Base-by-base conservation (phyloP, 2,888 invertebrate species). In the Camponotus fellah region DNA sequence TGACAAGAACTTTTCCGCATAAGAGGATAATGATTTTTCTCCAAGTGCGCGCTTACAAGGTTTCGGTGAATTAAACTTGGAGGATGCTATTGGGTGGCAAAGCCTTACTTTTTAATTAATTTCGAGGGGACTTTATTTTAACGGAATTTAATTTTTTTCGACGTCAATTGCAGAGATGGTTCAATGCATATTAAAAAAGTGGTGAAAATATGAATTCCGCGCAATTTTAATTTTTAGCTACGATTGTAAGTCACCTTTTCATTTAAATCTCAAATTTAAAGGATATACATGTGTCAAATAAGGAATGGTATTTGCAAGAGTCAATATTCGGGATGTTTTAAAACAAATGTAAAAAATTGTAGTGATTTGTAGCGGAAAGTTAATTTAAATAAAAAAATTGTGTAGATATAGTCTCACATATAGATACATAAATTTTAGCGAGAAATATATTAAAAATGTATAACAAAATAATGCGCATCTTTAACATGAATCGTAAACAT, bases 81-180 rank as follows among this genome's bases (percentile, higher is more conserved):
- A 14, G 37, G 49, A 65, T 65, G 65, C 75, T 37, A 76, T 76
- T 64, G 65, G 64, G 46, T 46, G 17, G 37, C 34, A 76, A 49
- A 65, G 64, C 37, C 65, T 76, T 76, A 76, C 75, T 56, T 76
- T 76, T 64, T 65, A 76, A 76, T 65, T 76, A 76, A 76, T 76
- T 76, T 65, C 49, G 2, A 4, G 14, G 14, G 12, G 65, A 76
- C 53, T 76, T 65, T 46, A 46, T 46, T 46, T 46, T 46, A 46
- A 46, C 12, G 14, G 14, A 46, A 46, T 46, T 46, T 37, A 65
- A 76, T 76, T 64, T 76, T 37, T 37, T 26, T 75, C 46, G 14
- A 75, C 46, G 46, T 62, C 46, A 64, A 75, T 64, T 46, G 37
- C 75, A 43, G 21, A 3, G 34, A 37, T 65, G 49, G 65, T 76